Evolutionary conservation across 2,888 invertebrate species (phyloP).

Genomic region (Tenodera sinensis): DNA sequence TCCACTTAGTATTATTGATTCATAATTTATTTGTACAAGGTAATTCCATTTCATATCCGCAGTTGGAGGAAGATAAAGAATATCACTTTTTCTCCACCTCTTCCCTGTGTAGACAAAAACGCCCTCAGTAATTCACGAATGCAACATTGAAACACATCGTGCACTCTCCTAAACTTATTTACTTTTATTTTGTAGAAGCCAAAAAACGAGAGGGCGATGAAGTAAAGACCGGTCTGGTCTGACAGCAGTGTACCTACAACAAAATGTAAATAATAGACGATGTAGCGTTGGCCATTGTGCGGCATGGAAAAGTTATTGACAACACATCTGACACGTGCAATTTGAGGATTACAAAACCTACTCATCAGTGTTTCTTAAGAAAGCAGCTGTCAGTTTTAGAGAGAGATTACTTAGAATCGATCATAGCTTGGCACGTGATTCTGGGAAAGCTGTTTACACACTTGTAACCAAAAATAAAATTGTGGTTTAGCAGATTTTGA

Average conservation of each 20-base stretch:
- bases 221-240: neutral
- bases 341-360: neutral
- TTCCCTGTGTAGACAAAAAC: neutral
- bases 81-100: neutral
- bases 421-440: no score
- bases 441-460: no score
- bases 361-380: no score
- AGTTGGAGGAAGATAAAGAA: neutral
- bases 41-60: neutral
- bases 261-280: neutral
- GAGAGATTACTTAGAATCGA: no score
- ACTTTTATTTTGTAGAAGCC: neutral
- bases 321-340: neutral
- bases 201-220: neutral
- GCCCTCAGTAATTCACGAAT: neutral
- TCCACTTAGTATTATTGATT: neutral
- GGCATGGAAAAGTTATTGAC: neutral
- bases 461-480: no score
- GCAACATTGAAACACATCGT: neutral
- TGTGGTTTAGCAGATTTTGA: no score
- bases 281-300: neutral
- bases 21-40: constrained; percentile 1
- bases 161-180: neutral
- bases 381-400: no score
- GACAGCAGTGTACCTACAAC: neutral